Conservation (phyloP, 1,140 invertebrate genomes). For the Cyclina sinensis region DNA sequence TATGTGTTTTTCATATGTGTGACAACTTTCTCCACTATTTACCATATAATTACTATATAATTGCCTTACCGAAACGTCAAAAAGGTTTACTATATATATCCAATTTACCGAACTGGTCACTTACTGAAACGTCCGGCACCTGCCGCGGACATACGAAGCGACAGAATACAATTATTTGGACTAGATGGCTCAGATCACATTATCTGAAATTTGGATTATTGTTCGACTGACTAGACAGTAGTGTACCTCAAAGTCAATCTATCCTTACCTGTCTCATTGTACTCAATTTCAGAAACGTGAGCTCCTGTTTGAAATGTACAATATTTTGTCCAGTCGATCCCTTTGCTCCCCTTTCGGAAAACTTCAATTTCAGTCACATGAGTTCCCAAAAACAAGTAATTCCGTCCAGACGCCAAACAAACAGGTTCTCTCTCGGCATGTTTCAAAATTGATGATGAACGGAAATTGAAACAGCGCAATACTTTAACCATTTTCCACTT, state of each 20-base stretch:
- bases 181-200: background rate
- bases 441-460: background rate
- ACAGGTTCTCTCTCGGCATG: constrained; percentile 22
- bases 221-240: background rate
- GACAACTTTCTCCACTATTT: too few relatives aligned
- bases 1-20: too few relatives aligned
- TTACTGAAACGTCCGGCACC: too few relatives aligned
- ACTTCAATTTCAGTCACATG: constrained; percentile 8
- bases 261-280: constrained; percentile 52
- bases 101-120: too few relatives aligned
- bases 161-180: background rate
- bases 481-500: constrained; percentile 47
- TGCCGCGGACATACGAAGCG: too few relatives aligned
- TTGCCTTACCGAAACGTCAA: too few relatives aligned
- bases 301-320: constrained; percentile 62
- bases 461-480: constrained; percentile 56
- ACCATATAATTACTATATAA: too few relatives aligned
- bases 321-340: constrained; percentile 1
- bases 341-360: background rate
- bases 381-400: constrained; percentile 40
- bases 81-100: too few relatives aligned
- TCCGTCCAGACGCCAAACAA: constrained; percentile 25
- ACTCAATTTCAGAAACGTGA: constrained; percentile 47
- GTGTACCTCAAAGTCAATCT: background rate
- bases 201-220: background rate